Conservation (phyloP, 2,797 vertebrate species). For the Poecilia picta region DNA sequence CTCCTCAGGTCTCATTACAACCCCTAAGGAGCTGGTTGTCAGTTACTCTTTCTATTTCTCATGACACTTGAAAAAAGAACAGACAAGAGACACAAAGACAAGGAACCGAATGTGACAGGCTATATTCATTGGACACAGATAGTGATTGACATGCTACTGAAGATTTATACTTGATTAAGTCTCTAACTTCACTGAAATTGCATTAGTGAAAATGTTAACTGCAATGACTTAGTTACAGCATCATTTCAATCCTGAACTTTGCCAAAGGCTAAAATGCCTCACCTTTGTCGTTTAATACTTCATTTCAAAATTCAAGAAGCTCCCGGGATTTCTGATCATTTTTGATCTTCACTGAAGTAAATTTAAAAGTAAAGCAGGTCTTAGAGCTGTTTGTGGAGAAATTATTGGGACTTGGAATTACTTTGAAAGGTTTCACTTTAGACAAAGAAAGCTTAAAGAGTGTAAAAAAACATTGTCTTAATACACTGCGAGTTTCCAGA, state of each 20-base stretch:
- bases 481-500: neutral
- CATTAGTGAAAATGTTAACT: neutral
- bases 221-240: conserved; percentile 10
- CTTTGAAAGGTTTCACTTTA: neutral
- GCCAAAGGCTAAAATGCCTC: conserved; percentile 3
- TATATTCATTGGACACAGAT: conserved; percentile 3
- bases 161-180: conserved; percentile 12
- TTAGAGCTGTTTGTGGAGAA: neutral
- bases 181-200: neutral
- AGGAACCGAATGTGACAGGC: conserved; percentile 10
- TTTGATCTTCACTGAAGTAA: neutral
- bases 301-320: neutral
- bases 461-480: neutral
- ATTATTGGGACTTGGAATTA: neutral
- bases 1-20: too few species aligned
- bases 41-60: conserved; percentile 24
- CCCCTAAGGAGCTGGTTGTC: too few species aligned
- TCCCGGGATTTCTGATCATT: neutral
- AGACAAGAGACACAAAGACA: conserved; percentile 23
- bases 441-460: neutral
- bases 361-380: neutral
- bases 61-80: conserved; percentile 16
- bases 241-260: conserved; percentile 23
- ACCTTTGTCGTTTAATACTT: conserved; percentile 1
- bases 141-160: conserved; percentile 26